These are phyloP conservation scores for Trichomalopsis sarcophagae DNA, from an alignment of 1,140 invertebrate species.

Conservation along the genomic window DNA sequence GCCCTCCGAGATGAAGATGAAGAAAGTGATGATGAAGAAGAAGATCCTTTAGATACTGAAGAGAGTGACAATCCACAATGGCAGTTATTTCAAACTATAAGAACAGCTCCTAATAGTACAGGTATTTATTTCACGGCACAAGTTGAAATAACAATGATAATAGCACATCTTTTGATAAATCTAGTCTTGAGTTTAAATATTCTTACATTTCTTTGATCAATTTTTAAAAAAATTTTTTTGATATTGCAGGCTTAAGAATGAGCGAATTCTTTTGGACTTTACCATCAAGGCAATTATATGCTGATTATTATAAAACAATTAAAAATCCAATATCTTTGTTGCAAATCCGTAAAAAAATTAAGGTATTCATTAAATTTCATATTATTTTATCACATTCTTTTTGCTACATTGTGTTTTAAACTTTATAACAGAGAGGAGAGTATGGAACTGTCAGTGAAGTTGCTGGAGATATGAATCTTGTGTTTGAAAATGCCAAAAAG, in stretches of 20 bases:
- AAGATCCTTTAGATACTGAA: constrained; percentile 79
- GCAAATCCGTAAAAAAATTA: constrained; percentile 94
- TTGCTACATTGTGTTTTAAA: constrained; percentile 41
- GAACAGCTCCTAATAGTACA: constrained; percentile 81
- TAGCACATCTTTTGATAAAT: constrained; percentile 9
- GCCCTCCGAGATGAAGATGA: constrained; percentile 75
- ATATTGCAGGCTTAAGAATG: constrained; percentile 79
- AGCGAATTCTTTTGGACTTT: constrained; percentile 95
- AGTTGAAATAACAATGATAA: constrained; percentile 28
- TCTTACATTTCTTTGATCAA: neutral
- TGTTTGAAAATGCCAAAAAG: constrained; percentile 98
- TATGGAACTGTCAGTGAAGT: constrained; percentile 93
- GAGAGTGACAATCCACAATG: constrained; percentile 85
- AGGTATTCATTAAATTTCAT: constrained; percentile 73
- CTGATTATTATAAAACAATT: constrained; percentile 98
- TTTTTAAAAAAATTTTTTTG: neutral
- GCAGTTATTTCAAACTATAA: constrained; percentile 87
- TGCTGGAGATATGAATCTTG: constrained; percentile 96
- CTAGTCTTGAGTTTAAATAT: neutral
- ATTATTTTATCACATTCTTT: constrained; percentile 30
- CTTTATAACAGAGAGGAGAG: constrained; percentile 79
- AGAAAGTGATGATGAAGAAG: constrained; percentile 80
- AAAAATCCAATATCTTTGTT: constrained; percentile 95
- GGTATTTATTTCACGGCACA: constrained; percentile 70
- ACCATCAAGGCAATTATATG: constrained; percentile 92